Base-by-base conservation (phyloP, 2,797 vertebrate species). In the Pelobates cultripes region DNA sequence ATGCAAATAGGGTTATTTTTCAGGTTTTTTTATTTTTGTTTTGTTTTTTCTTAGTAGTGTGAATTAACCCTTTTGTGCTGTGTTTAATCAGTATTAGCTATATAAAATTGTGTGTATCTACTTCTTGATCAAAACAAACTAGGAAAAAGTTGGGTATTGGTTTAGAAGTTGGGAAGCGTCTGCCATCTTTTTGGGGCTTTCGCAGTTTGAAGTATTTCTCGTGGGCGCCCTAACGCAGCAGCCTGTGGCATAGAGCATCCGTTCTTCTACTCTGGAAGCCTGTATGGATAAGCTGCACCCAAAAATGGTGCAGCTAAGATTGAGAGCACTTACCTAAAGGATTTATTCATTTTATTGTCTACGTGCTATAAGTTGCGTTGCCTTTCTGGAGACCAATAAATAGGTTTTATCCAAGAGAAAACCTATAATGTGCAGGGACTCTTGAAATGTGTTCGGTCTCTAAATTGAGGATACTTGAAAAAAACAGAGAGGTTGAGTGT, bases 61-160 rank as follows among this genome's bases (percentile, higher is more conserved):
- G 94, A 95, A 93, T 96, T 95, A 95, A 95, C 93, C 92, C 91
- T 94, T 57, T 95, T 92, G 95, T 96, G 94, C 93, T 91, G 92
- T 95, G 95, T 97, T 95, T 95, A 96, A 94, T 95, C 95, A 96
- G 94, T 96, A 96, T 96, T 95, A 95, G 95, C 94, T 96, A 93
- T 95, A 92, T 95, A 95, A 94, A 94, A 94, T 92, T 94, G 93
- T 94, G 92, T 96, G 93, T 95, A 94, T 95, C 95, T 97, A 96
- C 95, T 97, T 96, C 93, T 94, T 92, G 92, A 92, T 94, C 93
- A 93, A 95, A 94, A 63, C 55, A 69, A 71, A 57, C 45, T 93
- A 94, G 94, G 92, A 91, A 93, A 5, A 51, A 94, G 92, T 95
- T 87, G 85, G 92, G 91, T 95, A 95, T 95, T 92, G 94, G 94